Evolutionary conservation across 64 coral and sea anemone species (phyloP), one percentile per base, ranked within the genome.

Genomic region (Actinia tenebrosa): DNA sequence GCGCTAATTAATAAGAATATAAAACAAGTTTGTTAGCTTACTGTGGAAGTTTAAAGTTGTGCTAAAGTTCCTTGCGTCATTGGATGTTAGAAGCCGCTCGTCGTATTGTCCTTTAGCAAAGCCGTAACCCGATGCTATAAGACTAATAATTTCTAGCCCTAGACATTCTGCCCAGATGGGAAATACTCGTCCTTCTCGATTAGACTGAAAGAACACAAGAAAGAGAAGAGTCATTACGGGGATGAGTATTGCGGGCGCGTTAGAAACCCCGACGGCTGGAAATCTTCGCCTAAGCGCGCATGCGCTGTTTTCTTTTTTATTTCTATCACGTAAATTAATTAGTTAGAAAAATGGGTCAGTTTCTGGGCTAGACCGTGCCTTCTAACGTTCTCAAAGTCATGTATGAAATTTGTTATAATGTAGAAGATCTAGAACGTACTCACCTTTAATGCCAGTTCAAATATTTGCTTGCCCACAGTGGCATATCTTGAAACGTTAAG

Each of bases 101-200:
- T 85, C 56, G 55, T 85, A 61, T 45, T 85, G 83, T 22, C 83
- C 83, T 18, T 64, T 27, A 4, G 13, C 83, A n/a, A 61, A 55
- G 26, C 56, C 83, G 19, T 44, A 44, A 23, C 83, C 83, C 37
- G 72, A 71, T 13, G 80, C 84, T 45, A 95, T 11, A 7, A 95
- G 20, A 52, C 82, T 30, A 8, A 95, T 44, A 8, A 92, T 47
- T 53, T 95, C 93, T 53, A 95, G 26, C 25, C 93, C 93, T 1
- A 95, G 71, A 78, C 93, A 95, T 50, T 95, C 93, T 5, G 66
- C 93, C 93, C 93, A 95, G 45, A 95, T 89, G 10, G 93, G 93
- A 66, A 95, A 92, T 2, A 89, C 83, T 53, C 72, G 72, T 16
- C 89, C 93, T 44, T 64, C 44, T 30, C 75, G 77, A 42, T 88